Conservation (phyloP, 1,140 invertebrate species). For the Maconellicoccus hirsutus region DNA sequence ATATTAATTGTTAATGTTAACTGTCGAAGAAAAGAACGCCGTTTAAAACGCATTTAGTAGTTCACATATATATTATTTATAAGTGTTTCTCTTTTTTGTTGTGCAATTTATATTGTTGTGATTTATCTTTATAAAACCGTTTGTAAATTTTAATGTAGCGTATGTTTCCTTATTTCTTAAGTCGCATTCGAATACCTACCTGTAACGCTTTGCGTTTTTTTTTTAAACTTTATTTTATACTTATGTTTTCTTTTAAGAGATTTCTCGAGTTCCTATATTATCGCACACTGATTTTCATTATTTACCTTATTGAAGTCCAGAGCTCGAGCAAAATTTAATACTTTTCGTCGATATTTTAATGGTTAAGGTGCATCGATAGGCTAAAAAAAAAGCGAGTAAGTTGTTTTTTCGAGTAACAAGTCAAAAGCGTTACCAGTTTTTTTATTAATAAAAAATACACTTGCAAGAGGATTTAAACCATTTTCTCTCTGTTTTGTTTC, state of each 20-base stretch:
- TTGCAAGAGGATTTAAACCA: too few species aligned
- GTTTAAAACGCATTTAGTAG: not conserved
- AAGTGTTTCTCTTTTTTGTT: constrained; percentile 14
- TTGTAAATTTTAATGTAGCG: not conserved
- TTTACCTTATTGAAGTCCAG: not conserved
- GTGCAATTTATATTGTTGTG: constrained; percentile 17
- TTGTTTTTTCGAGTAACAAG: too few species aligned
- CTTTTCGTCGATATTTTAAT: not conserved
- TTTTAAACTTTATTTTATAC: too few species aligned
- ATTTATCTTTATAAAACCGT: constrained; percentile 9
- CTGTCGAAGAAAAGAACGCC: too few species aligned
- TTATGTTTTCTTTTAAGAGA: not conserved
- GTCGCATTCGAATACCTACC: not conserved
- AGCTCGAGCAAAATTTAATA: not conserved
- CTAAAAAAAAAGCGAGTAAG: too few species aligned
- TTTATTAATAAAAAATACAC: too few species aligned
- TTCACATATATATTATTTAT: not conserved
- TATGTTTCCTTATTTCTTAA: not conserved
- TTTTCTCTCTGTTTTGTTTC: too few species aligned
- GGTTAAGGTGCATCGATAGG: too few species aligned
- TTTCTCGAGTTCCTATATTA: not conserved
- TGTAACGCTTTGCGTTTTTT: not conserved
- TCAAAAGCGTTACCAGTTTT: too few species aligned
- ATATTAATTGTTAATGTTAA: not conserved
- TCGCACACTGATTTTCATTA: not conserved